These are phyloP conservation scores for Drosophila parvula DNA, from an alignment of 1,140 invertebrate genomes.

Conservation along the genomic window DNA sequence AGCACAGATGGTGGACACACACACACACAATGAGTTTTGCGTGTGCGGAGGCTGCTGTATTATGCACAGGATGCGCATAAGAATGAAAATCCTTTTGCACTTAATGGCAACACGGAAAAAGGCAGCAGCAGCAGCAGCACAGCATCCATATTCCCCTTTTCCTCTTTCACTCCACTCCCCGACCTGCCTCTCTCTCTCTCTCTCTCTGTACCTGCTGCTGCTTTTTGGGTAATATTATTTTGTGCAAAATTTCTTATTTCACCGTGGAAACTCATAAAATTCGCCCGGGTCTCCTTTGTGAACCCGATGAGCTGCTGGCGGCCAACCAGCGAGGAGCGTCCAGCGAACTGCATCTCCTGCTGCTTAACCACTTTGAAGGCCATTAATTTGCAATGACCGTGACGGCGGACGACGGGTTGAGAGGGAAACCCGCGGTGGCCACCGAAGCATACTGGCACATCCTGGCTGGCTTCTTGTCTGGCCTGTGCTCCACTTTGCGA, in stretches of 20 bases:
- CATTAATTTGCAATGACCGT: conserved; percentile 80
- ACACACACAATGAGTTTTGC: conserved; percentile 70
- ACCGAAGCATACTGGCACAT: conserved; percentile 45
- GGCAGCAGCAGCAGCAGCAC: conserved; percentile 24
- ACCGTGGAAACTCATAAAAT: conserved; percentile 78
- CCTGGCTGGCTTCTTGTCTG: conserved; percentile 44
- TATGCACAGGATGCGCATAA: conserved; percentile 82
- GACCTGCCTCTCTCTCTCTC: neutral
- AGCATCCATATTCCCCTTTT: conserved; percentile 23
- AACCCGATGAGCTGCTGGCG: conserved; percentile 59
- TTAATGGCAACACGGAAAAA: conserved; percentile 80
- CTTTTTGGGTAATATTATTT: conserved; percentile 71
- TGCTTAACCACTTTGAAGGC: conserved; percentile 73
- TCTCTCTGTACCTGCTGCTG: neutral
- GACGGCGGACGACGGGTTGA: conserved; percentile 13
- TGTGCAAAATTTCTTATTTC: conserved; percentile 78
- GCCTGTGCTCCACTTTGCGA: conserved; percentile 49
- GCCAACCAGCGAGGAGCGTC: conserved; percentile 41
- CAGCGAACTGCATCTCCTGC: conserved; percentile 57
- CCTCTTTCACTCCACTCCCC: neutral
- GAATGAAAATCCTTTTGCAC: conserved; percentile 83
- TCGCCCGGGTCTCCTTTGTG: conserved; percentile 63
- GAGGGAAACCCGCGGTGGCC: conserved; percentile 9
- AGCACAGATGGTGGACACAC: conserved; percentile 7
- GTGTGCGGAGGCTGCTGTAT: conserved; percentile 74